Conservation (phyloP, 1,140 invertebrate species). For the Apis florea region DNA sequence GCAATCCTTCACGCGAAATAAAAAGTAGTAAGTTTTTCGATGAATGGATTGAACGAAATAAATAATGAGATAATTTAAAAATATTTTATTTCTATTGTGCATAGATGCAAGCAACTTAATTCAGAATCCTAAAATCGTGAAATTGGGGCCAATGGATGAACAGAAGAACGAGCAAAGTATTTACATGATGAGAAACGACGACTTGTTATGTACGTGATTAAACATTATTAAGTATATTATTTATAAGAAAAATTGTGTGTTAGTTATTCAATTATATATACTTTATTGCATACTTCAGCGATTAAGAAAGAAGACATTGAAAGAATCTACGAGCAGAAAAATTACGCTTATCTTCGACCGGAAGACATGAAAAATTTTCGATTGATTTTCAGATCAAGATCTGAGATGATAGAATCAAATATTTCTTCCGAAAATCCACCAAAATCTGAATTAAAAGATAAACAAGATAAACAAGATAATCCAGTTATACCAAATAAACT, state of each 20-base stretch:
- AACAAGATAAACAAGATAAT: neutral
- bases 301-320: constrained; percentile 44
- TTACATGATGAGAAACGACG: neutral
- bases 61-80: neutral
- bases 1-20: too few species aligned
- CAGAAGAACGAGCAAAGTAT: neutral
- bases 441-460: neutral
- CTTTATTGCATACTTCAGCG: constrained; percentile 19
- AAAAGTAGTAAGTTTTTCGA: neutral
- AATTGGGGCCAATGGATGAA: neutral
- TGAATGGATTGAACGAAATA: too few species aligned
- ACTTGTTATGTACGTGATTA: neutral
- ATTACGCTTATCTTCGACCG: constrained; percentile 64
- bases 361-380: constrained; percentile 54
- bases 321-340: constrained; percentile 70
- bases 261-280: too few species aligned
- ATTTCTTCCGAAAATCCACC: neutral
- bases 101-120: neutral
- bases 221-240: neutral
- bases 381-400: constrained; percentile 19
- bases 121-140: neutral
- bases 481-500: neutral
- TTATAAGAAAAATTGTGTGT: neutral
- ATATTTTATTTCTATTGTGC: neutral
- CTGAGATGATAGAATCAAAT: neutral